Conservation (phyloP, 2,797 vertebrate species). For the Danio choprae region DNA sequence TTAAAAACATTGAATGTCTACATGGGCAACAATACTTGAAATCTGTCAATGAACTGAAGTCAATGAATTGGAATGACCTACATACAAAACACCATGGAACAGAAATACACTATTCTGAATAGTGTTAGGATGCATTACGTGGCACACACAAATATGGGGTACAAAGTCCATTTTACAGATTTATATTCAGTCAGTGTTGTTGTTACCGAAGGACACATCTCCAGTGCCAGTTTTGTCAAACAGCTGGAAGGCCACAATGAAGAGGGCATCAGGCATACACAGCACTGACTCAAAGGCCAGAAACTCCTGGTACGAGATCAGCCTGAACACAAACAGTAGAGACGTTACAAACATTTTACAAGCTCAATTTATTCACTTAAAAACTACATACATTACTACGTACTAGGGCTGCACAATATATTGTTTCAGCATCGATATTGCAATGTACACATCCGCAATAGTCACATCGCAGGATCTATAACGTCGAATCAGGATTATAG, state of each 20-base stretch:
- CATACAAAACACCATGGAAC: neutral
- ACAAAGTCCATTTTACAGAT: too few species aligned
- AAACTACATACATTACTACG: slow-evolving; percentile 13
- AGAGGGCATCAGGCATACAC: slow-evolving; percentile 96
- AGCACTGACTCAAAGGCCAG: slow-evolving; percentile 97
- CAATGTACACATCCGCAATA: too few species aligned
- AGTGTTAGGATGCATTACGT: neutral
- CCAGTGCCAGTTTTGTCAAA: slow-evolving; percentile 97
- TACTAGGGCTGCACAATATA: too few species aligned
- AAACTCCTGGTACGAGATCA: slow-evolving; percentile 99
- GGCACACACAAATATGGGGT: neutral
- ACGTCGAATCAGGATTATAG: too few species aligned
- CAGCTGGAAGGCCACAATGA: slow-evolving; percentile 96
- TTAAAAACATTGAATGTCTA: neutral
- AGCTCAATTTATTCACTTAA: neutral
- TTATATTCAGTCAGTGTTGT: neutral
- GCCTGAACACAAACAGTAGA: slow-evolving; percentile 71
- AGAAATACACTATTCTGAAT: neutral
- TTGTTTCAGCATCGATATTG: too few species aligned
- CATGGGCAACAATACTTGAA: neutral
- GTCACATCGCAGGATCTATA: too few species aligned
- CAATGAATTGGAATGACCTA: neutral
- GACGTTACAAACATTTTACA: neutral
- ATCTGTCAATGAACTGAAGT: neutral
- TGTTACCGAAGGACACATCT: slow-evolving; percentile 93